Conservation (phyloP, 1,140 invertebrate species). For the Zaprionus ornatus region DNA sequence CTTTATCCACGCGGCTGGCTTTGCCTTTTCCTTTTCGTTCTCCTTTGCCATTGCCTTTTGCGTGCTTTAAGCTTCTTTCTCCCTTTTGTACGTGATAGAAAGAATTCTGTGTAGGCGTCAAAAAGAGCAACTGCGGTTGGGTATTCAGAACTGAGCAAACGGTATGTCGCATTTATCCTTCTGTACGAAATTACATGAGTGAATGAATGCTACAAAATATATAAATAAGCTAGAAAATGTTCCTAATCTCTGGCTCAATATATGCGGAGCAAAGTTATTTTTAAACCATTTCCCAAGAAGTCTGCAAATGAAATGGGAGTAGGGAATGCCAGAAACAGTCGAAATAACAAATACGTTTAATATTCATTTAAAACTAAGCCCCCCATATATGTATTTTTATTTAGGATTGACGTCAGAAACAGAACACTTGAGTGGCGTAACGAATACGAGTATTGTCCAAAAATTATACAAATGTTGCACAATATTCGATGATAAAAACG, state of each 20-base stretch:
- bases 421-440: constrained; percentile 6
- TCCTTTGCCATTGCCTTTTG: background rate
- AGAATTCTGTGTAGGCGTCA: background rate
- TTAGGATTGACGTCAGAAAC: background rate
- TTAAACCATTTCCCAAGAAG: background rate
- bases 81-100: background rate
- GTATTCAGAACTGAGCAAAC: background rate
- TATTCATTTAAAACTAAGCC: background rate
- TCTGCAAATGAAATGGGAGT: background rate
- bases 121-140: background rate
- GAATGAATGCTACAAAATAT: background rate
- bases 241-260: background rate
- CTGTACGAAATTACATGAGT: background rate
- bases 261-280: background rate
- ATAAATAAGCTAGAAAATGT: background rate
- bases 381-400: background rate
- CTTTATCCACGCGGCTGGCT: background rate
- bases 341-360: background rate
- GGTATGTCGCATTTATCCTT: background rate
- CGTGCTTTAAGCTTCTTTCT: constrained; percentile 1
- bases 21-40: background rate
- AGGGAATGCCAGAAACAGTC: background rate
- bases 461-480: constrained; percentile 1
- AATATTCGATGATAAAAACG: background rate
- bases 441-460: constrained; percentile 1